Evolutionary conservation across 2,888 invertebrate species (phyloP).

Genomic region (Lasioglossum morio): DNA sequence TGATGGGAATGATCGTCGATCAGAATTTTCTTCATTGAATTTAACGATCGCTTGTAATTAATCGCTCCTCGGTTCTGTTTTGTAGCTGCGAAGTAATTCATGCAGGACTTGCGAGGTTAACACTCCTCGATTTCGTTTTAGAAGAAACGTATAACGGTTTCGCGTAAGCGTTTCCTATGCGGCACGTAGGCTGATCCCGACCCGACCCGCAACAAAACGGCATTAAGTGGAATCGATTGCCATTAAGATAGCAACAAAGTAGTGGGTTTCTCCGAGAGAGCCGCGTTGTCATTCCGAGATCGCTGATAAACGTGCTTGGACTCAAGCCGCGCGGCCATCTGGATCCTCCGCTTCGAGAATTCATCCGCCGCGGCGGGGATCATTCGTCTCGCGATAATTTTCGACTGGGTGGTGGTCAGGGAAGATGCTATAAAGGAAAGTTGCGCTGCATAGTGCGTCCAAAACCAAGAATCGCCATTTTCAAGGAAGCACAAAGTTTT

Average conservation of each 20-base stretch:
- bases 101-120: not conserved
- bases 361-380: conserved; percentile 5
- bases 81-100: not conserved
- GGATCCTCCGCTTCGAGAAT: conserved; percentile 2
- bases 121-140: not conserved
- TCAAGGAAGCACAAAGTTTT: too few species aligned
- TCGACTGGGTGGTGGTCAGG: not conserved
- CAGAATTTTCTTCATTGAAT: conserved; percentile 18
- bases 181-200: not conserved
- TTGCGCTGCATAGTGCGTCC: too few species aligned
- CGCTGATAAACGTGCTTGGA: conserved; percentile 7
- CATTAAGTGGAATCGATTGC: conserved; percentile 35
- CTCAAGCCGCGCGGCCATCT: not conserved
- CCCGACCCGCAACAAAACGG: conserved; percentile 3
- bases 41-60: conserved; percentile 21
- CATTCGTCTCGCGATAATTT: conserved; percentile 12
- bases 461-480: too few species aligned
- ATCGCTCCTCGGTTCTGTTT: not conserved
- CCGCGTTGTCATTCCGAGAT: conserved; percentile 21
- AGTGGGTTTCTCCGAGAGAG: conserved; percentile 9
- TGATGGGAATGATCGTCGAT: conserved; percentile 3
- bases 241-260: conserved; percentile 38
- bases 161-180: not conserved
- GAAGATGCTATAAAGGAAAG: too few species aligned
- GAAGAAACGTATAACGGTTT: not conserved